Conservation (phyloP, 1,140 invertebrate genomes). For the Amphibalanus amphitrite region DNA sequence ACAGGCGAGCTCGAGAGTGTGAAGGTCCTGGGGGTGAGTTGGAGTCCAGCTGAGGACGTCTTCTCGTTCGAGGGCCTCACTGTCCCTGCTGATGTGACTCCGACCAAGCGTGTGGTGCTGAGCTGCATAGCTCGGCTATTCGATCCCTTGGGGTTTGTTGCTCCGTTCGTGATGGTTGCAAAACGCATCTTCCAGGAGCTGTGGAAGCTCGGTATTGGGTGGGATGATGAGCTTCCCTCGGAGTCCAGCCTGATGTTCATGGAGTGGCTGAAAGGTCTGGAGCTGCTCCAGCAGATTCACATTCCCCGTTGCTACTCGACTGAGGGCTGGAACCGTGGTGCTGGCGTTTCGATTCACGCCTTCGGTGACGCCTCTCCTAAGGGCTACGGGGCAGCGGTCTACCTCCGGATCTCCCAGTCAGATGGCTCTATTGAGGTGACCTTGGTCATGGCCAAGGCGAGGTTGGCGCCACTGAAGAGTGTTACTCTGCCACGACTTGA, state of each 20-base stretch:
- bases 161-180: too few relatives aligned
- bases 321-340: neutral
- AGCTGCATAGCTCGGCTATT: too few relatives aligned
- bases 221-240: neutral
- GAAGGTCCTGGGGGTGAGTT: too few relatives aligned
- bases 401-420: neutral
- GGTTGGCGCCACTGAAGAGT: neutral
- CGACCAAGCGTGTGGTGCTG: too few relatives aligned
- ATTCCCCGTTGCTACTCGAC: neutral
- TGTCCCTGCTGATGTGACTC: too few relatives aligned
- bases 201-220: neutral
- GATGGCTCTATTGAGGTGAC: neutral
- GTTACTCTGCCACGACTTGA: neutral
- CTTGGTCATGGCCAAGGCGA: neutral
- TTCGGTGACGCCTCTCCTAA: neutral
- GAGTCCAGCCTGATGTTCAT: neutral
- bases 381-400: too few relatives aligned
- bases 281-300: neutral
- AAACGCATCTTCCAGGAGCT: neutral
- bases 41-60: too few relatives aligned
- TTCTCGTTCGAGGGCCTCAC: too few relatives aligned
- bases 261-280: neutral
- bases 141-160: too few relatives aligned
- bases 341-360: neutral
- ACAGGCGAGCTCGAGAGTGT: neutral